These are phyloP conservation scores for Drosophila biarmipes DNA, from an alignment of 1,140 invertebrate genomes.

Conservation along the genomic window DNA sequence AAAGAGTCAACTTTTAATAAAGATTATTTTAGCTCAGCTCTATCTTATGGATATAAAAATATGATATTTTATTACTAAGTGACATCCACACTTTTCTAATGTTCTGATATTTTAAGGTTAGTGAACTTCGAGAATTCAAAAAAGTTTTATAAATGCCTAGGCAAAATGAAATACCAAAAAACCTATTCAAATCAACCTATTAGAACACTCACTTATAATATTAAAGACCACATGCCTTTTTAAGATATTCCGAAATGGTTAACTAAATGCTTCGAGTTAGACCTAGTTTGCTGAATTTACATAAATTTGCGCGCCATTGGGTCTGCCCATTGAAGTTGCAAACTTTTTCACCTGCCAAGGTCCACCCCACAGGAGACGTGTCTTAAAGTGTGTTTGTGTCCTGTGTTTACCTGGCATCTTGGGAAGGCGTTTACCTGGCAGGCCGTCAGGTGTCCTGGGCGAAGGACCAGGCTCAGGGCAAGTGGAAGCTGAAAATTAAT, in stretches of 20 bases:
- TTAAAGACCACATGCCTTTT: neutral
- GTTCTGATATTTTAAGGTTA: neutral
- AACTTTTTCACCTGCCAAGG: neutral
- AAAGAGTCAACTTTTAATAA: neutral
- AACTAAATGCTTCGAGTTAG: neutral
- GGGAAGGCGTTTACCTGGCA: conserved; percentile 14
- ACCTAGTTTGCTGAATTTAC: neutral
- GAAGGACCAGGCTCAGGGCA: conserved; percentile 23
- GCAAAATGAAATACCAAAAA: no score
- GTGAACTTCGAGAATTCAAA: neutral
- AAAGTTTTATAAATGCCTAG: no score
- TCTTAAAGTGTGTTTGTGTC: conserved; percentile 7
- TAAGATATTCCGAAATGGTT: neutral
- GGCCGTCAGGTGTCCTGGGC: conserved; percentile 44
- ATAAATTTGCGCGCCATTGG: neutral
- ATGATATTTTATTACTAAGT: no score
- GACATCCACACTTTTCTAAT: neutral
- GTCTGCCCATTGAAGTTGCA: no score
- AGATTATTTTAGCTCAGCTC: neutral
- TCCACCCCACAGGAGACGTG: conserved; percentile 12
- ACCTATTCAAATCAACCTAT: no score
- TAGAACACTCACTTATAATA: neutral
- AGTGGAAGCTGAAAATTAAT: conserved; percentile 47
- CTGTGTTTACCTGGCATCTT: conserved; percentile 57
- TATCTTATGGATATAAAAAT: neutral